A percentile compares a stretch with the other conserved stretches of the same genome.
Conservation (phyloP, 2,113 vertebrate genomes). For the Picathartes gymnocephalus region DNA sequence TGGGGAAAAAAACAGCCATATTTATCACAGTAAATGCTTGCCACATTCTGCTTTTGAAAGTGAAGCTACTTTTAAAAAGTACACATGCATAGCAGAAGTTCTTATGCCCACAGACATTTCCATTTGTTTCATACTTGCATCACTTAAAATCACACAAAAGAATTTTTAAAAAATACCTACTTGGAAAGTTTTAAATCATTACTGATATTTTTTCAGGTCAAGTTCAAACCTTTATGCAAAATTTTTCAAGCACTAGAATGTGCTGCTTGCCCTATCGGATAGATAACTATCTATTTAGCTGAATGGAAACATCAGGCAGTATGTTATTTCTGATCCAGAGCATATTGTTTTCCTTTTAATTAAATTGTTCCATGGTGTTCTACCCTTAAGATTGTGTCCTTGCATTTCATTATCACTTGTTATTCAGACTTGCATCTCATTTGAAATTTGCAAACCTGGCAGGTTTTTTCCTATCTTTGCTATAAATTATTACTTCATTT, state of each 20-base stretch:
- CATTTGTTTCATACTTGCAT: neutral
- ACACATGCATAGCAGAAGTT: constrained; percentile 12
- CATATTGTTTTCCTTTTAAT: constrained; percentile 46
- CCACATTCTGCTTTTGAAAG: constrained; percentile 53
- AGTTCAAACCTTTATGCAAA: neutral
- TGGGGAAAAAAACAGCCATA: neutral
- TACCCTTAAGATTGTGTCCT: neutral
- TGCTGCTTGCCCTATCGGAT: neutral
- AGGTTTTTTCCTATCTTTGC: constrained; percentile 23
- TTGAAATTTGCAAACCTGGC: constrained; percentile 32
- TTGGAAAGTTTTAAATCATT: constrained; percentile 48
- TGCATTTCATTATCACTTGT: constrained; percentile 34
- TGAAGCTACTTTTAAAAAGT: constrained; percentile 51
- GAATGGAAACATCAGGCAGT: constrained; percentile 4
- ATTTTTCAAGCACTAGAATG: neutral
- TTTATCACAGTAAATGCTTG: constrained; percentile 34
- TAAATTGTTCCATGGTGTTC: constrained; percentile 33
- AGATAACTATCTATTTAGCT: neutral
- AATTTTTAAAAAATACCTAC: constrained; percentile 20
- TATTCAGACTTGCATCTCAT: constrained; percentile 30
- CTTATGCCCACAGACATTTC: constrained; percentile 45
- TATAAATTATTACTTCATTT: constrained; percentile 30
- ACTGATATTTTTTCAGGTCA: constrained; percentile 21
- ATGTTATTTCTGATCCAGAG: constrained; percentile 9
- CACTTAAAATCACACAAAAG: constrained; percentile 56